phyloP scores from a whole-genome alignment of 2,888 invertebrate species.

The Chymomyza fuscimana region DNA sequence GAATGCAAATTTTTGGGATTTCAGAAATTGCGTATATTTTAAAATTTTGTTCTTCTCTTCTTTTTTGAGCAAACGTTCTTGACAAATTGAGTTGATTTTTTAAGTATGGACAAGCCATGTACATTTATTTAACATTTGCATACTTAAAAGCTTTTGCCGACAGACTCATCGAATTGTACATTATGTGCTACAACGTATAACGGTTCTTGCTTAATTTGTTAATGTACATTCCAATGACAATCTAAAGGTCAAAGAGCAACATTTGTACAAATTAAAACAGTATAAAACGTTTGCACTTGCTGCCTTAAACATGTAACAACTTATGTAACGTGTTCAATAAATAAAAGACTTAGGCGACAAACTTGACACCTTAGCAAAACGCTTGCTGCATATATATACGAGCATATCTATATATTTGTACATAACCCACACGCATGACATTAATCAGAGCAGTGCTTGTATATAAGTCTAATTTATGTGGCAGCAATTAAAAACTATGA shows the following conservation, averaged over 20 bases:
- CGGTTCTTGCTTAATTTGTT: slow-evolving; percentile 29
- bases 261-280: background rate
- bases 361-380: slow-evolving; percentile 35
- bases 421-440: slow-evolving; percentile 17
- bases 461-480: slow-evolving; percentile 55
- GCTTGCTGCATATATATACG: background rate
- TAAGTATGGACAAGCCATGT: slow-evolving; percentile 10
- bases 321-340: background rate
- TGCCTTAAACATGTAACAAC: background rate
- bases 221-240: slow-evolving; percentile 14
- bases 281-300: slow-evolving; percentile 3
- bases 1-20: background rate
- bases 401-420: background rate
- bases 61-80: background rate
- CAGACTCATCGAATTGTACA: background rate
- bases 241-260: slow-evolving; percentile 54
- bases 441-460: slow-evolving; percentile 50
- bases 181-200: slow-evolving; percentile 28
- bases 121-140: slow-evolving; percentile 35
- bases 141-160: slow-evolving; percentile 51
- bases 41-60: slow-evolving; percentile 27
- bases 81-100: slow-evolving; percentile 42
- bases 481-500: slow-evolving; percentile 58
- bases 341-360: slow-evolving; percentile 51
- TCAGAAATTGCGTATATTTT: background rate